Conservation (phyloP, 2,888 invertebrate genomes). For the Epinotia bilunana region DNA sequence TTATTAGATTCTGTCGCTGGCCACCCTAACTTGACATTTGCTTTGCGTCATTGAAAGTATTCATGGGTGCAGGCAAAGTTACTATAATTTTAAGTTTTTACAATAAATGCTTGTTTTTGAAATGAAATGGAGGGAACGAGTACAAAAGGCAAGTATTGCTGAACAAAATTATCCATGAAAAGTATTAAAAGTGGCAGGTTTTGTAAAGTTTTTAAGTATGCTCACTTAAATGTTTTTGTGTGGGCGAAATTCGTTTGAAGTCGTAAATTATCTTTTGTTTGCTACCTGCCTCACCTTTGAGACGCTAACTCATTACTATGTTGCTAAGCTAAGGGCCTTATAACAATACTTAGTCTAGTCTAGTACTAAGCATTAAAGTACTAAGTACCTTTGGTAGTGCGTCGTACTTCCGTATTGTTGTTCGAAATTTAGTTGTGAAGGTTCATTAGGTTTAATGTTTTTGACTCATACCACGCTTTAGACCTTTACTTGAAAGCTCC, state of each 20-base stretch:
- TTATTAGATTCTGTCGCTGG: conserved; percentile 16
- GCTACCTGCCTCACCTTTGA: conserved; percentile 53
- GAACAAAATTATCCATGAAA: neutral
- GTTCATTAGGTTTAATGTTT: conserved; percentile 35
- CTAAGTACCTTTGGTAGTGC: conserved; percentile 20
- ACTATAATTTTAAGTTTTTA: conserved; percentile 49
- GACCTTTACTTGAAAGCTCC: conserved; percentile 27
- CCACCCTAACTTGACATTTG: conserved; percentile 45
- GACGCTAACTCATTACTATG: conserved; percentile 20
- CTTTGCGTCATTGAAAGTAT: conserved; percentile 45
- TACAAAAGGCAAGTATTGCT: conserved; percentile 63
- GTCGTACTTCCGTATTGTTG: conserved; percentile 36
- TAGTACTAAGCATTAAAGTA: conserved; percentile 10
- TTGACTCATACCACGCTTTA: conserved; percentile 34
- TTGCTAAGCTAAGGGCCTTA: neutral
- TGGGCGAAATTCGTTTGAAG: conserved; percentile 75
- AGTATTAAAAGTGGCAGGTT: conserved; percentile 21
- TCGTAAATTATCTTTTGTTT: conserved; percentile 75
- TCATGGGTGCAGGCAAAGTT: conserved; percentile 44
- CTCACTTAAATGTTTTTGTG: conserved; percentile 68
- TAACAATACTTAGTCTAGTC: neutral
- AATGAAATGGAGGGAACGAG: conserved; percentile 77
- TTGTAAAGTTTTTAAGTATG: conserved; percentile 57
- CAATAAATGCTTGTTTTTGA: conserved; percentile 57
- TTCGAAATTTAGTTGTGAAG: conserved; percentile 32